Evolutionary conservation across 2,888 invertebrate species (phyloP), one percentile per base, ranked within the genome.

Genomic region (Celastrina argiolus): DNA sequence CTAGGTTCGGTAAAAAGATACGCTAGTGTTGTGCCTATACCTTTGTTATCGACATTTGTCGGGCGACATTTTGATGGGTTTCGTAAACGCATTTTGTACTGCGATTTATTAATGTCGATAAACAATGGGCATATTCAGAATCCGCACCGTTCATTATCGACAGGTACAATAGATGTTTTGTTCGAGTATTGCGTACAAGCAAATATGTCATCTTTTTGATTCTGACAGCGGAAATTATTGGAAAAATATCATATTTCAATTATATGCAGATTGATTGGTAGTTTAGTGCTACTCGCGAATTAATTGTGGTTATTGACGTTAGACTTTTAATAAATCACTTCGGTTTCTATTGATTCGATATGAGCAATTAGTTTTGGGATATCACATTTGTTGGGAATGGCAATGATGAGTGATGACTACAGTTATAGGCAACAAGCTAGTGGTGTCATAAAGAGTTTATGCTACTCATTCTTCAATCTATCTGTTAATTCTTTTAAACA

Each of bases 31-130:
- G 84, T 82, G 75, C 77, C 74, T 74, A 81, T 79, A 84, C 81
- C 85, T 81, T 82, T 82, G 83, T 83, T 77, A 83, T 83, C 83
- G 83, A 83, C 84, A 82, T 88, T 85, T 85, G 83, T 82, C 81
- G 81, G 77, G 81, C 81, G 81, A 82, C 82, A 84, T 83, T 81
- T 82, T 85, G 86, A 87, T 86, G 85, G 88, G 85, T 86, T 83
- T 79, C 79, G 81, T 81, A 81, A 84, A 83, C 83, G 75, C 78
- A 83, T 82, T 83, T 84, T 85, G 84, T 84, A 73, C 78, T 74
- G 73, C 81, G 83, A 85, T 85, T 85, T 85, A 86, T 85, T 84
- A 84, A 75, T 79, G 79, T 78, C 78, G 74, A 73, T 76, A 75
- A 71, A 76, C 75, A 76, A 76, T 72, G 68, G 64, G 56, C 56